Evolutionary conservation across 2,797 vertebrate genomes (phyloP), one percentile per base, ranked within the genome.

Genomic region (Sardinella longiceps): DNA sequence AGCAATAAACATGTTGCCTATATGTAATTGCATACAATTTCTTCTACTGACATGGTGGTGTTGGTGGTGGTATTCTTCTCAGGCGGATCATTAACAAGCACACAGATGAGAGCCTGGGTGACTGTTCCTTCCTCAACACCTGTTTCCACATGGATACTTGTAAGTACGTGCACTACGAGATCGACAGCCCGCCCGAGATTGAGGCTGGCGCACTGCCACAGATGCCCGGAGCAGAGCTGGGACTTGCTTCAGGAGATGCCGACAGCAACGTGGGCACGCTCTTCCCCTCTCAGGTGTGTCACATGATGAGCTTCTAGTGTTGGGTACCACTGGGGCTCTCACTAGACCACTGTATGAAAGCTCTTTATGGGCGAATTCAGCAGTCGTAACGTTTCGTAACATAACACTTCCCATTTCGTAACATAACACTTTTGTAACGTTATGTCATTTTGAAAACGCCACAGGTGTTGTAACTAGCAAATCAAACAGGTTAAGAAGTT

Each of bases 111-210:
- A 98, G 97, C 83, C 94, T 98, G 6, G 97, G 97, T 9, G 97
- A 98, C 92, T 98, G 97, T 90, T 98, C 97, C 88, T 98, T 98
- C 93, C 96, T 98, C 88, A 98, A 98, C 93, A 98, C 97, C 0
- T 98, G 97, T 83, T 98, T 98, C 94, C 97, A 98, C 92, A 98
- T 98, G 97, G 97, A 98, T 92, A 98, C 96, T 85, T 98, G 97
- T 91, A 98, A 98, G 86, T 98, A 98, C 63, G 97, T 98, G 89
- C 97, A 98, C 92, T 98, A 98, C 50, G 97, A 98, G 93, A 98
- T 98, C 80, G 97, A 98, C 93, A 91, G 96, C 77, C 96, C 96
- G 45, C 95, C 96, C 0, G 97, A 97, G 83, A 87, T 90, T 0
- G 94, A 96, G 82, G 90, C 93, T 0, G 91, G 94, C 23, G 91